Evolutionary conservation across 1,140 invertebrate genomes (phyloP), one percentile per base, ranked within the genome.

Genomic region (Muscidifurax raptorellus): DNA sequence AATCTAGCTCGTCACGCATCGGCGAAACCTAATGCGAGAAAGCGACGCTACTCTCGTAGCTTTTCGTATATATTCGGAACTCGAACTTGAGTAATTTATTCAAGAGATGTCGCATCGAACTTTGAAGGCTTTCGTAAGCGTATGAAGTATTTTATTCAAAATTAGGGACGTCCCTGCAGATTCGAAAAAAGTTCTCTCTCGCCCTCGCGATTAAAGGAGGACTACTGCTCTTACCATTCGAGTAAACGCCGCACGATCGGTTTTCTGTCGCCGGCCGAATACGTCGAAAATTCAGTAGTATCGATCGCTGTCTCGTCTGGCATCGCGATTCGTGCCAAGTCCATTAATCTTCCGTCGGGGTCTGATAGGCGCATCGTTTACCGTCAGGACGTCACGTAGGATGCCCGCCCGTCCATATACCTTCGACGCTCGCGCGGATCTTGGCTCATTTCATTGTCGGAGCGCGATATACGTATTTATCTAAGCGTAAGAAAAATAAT

Each of bases 301-400:
- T 80, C 66, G 79, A 80, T 80, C 66, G 64, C 36, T 32, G 36
- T 71, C 79, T 80, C 36, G 36, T 69, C 66, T 28, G 27, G 40
- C 79, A 80, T 80, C 15, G 36, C 66, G 79, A 80, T 47, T 80
- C 79, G 79, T 80, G 79, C 66, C 79, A 71, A 80, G 32, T 80
- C 40, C 79, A 80, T 80, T 80, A 69, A 80, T 80, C 66, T 80
- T 71, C 30, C 66, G 25, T 9, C 66, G 0, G 36, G 27, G 27
- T 80, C 64, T 71, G 79, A 80, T 80, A 80, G 79, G 25, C 27
- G 66, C 66, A 47, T 79, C 77, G 77, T 83, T 83, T 75, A 71
- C 74, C 30, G 72, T 40, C 47, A 64, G 22, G 3, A 66, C 28
- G 59, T 76, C 69, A 66, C 52, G n/a, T 32, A 83, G 36, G 74